Base-by-base conservation (phyloP, 2,888 invertebrate species). In the Sinopyrophorus schimmeli region DNA sequence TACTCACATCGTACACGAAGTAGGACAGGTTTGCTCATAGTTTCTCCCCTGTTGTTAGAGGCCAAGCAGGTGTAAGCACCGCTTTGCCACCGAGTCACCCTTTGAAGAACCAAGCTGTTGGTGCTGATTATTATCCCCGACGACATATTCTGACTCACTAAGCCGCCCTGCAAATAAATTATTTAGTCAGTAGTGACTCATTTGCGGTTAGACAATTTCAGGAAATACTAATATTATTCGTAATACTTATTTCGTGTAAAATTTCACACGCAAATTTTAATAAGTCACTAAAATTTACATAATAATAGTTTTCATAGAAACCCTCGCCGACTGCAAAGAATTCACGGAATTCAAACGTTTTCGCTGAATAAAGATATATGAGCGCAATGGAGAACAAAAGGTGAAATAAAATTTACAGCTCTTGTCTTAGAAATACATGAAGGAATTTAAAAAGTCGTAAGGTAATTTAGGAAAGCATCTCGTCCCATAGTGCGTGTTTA, bases 91-190 rank as follows among this genome's bases (percentile, higher is more conserved):
- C 90, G 80, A 18, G 85, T 86, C 63, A 92, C 89, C 62, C 85
- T 84, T 75, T 92, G 92, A 42, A 92, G 81, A 41, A 92, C 92
- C 62, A 92, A 77, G 46, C 91, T 91, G 73, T 91, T 87, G 54
- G 91, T 89, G 74, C 91, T 92, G 69, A 92, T 86, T 64, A 92
- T 90, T 58, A 92, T 80, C 43, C 92, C 91, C 42, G 87, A 83
- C 26, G 89, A 84, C 70, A 87, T 82, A 72, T 92, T 92, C 74
- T 92, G 90, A 55, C 82, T 81, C 47, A 92, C 84, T 59, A 83
- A 76, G 48, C 80, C 78, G 23, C 88, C 88, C 91, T 92, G 74
- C 11, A 69, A 59, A 51, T 50, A 42, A 27, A 14, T 37, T 18
- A n/a, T 26, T 32, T 44, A 39, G 12, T 39, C 9, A 41, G 17